Conservation (phyloP, 1,140 invertebrate species). For the Bombus breviceps region DNA sequence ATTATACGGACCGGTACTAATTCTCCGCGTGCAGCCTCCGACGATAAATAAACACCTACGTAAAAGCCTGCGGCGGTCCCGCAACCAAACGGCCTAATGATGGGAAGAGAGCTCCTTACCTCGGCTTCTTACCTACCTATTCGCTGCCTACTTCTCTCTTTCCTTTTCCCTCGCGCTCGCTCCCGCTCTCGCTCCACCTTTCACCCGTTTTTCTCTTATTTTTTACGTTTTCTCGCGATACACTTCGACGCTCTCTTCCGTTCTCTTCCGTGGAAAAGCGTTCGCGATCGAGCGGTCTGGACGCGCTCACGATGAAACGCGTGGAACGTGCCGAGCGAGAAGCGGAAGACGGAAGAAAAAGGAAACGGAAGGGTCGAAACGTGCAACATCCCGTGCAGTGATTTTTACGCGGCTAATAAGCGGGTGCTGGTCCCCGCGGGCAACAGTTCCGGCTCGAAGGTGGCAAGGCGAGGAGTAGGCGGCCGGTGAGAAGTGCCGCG, state of each 20-base stretch:
- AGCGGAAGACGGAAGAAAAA: neutral
- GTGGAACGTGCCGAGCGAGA: neutral
- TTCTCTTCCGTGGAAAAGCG: neutral
- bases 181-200: neutral
- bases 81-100: conserved; percentile 54
- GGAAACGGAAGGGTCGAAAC: neutral
- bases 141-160: neutral
- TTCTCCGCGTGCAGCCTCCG: conserved; percentile 33
- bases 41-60: conserved; percentile 58
- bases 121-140: conserved; percentile 28
- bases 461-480: conserved; percentile 51
- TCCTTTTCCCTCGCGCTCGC: neutral
- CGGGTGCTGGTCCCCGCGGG: conserved; percentile 49
- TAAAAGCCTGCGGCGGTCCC: conserved; percentile 35
- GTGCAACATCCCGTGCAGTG: conserved; percentile 45
- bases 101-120: conserved; percentile 38
- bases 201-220: too few species aligned
- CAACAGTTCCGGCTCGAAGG: conserved; percentile 66
- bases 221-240: neutral
- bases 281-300: accelerated
- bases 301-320: neutral
- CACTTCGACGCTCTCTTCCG: too few species aligned
- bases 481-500: conserved; percentile 35
- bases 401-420: conserved; percentile 64
- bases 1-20: conserved; percentile 40